phyloP scores from a whole-genome alignment of 2,113 vertebrate genomes.

The Puffinus mauretanicus region DNA sequence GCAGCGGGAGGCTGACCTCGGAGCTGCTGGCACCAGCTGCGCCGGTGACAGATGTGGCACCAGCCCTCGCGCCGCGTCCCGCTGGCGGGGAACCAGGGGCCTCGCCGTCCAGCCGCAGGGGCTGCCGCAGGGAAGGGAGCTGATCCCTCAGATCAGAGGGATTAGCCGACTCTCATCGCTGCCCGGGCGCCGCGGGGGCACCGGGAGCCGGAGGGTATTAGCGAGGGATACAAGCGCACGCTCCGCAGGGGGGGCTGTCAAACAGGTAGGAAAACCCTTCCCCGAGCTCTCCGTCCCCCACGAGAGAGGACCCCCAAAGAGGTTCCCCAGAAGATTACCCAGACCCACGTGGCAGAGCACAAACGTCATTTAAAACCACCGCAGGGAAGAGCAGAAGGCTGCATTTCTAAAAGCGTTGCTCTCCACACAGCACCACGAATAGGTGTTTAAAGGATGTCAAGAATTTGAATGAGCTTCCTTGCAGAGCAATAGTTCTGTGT shows the following conservation, averaged over 20 bases:
- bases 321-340: background rate
- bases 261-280: background rate
- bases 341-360: background rate
- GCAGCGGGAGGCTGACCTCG: rapidly evolving
- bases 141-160: background rate
- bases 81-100: background rate
- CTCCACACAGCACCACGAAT: background rate
- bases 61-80: rapidly evolving
- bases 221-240: background rate
- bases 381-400: background rate
- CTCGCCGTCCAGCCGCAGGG: rapidly evolving
- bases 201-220: background rate
- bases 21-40: background rate
- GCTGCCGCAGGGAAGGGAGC: background rate
- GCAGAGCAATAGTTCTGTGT: background rate
- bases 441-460: background rate
- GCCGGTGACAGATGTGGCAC: background rate
- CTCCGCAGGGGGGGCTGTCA: background rate
- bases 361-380: background rate
- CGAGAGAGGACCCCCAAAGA: background rate
- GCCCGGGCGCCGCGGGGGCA: rapidly evolving
- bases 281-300: rapidly evolving
- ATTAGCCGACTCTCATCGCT: background rate
- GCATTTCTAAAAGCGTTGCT: background rate
- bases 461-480: background rate